These are phyloP conservation scores for Himalopsyche kuldschensis DNA, from an alignment of 2,888 invertebrate genomes.

Conservation along the genomic window DNA sequence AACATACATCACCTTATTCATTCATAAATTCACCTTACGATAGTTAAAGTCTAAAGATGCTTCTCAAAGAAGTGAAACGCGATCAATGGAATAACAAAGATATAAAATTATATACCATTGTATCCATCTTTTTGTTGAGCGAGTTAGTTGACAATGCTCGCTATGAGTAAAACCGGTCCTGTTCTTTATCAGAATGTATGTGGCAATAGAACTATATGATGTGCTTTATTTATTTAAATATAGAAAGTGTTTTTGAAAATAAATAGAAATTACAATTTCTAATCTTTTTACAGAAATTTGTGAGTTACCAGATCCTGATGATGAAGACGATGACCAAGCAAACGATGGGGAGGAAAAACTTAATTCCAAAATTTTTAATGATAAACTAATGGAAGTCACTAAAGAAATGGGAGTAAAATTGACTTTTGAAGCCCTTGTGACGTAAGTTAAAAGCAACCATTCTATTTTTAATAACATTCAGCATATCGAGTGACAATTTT, in stretches of 20 bases:
- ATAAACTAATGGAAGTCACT: constrained; percentile 61
- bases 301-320: constrained; percentile 70
- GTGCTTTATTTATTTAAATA: too few relatives aligned
- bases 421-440: constrained; percentile 64
- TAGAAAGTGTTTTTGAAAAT: background rate
- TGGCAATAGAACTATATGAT: too few relatives aligned
- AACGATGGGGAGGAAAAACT: constrained; percentile 44
- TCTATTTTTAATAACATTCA: background rate
- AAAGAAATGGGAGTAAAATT: constrained; percentile 67
- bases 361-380: constrained; percentile 55
- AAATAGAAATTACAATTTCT: background rate
- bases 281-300: constrained; percentile 62
- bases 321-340: constrained; percentile 60
- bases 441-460: constrained; percentile 48
- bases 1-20: too few relatives aligned
- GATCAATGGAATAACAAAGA: too few relatives aligned
- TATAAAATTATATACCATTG: too few relatives aligned
- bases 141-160: too few relatives aligned
- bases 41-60: too few relatives aligned
- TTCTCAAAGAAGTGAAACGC: too few relatives aligned
- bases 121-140: too few relatives aligned
- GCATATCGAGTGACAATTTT: background rate
- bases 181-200: too few relatives aligned
- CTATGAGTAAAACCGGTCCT: too few relatives aligned
- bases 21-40: too few relatives aligned